Base-by-base conservation (phyloP, 2,888 invertebrate genomes). In the Nemapogon koenigi region DNA sequence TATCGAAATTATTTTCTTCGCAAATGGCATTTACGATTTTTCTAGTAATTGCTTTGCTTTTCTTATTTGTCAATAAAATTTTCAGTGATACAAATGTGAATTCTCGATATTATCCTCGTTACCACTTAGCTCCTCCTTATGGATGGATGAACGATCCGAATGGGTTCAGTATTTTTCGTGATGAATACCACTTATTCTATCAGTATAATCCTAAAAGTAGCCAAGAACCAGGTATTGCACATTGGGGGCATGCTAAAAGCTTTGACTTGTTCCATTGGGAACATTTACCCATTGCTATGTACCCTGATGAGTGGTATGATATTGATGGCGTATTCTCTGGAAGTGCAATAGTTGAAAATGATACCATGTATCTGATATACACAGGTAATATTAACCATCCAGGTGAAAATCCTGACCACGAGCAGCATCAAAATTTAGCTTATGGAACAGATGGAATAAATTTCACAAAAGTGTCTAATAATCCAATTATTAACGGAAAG, bases 131-230 rank as follows among this genome's bases (percentile, higher is more conserved):
- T 3, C 70, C 73, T 0, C 55, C 54, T 0, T 13, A 44, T 2
- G 80, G 78, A 28, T 83, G 81, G 82, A 75, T 81, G 59, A 83
- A 82, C 47, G 82, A 82, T 39, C 83, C 83, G 0, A 82, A 82
- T 39, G 83, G 82, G 3, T 71, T 83, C 42, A 59, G 71, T 37
- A 43, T 54, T 27, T 73, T 51, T 42, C 48, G 59, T 3, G 52
- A 57, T 1, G 57, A 62, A 14, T 82, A 71, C 43, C 82, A 83
- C 44, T 47, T 81, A 3, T 81, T 78, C 43, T 82, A 71, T 46
- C 82, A 82, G 48, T 62, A 65, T 46, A 72, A 81, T 42, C 81
- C 81, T 0, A 35, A 59, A 2, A 59, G 56, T 18, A 65, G 70
- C 30, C 46, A 48, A 2, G 56, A 45, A 2, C 57, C 73, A 1